Percentiles rank a stretch among this genome's conserved stretches.
phyloP scores from a whole-genome alignment of 1,140 invertebrate species.

The Drosophila insularis region DNA sequence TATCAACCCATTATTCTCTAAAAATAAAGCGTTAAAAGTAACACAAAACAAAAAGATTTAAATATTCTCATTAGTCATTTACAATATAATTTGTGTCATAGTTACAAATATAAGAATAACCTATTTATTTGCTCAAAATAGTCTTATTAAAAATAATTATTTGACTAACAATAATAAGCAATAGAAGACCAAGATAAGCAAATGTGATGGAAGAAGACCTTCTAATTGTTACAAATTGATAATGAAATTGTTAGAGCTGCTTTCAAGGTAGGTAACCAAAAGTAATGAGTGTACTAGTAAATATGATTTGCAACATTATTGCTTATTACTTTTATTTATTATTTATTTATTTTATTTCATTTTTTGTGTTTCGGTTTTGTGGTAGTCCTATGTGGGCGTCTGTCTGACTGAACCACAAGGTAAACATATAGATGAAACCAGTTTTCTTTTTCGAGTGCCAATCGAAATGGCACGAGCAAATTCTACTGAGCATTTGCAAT shows the following conservation, averaged over 20 bases:
- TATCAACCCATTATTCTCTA: not conserved
- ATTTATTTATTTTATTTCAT: conserved; percentile 5
- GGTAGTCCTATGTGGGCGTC: conserved; percentile 52
- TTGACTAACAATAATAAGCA: not conserved
- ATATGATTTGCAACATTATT: conserved; percentile 47
- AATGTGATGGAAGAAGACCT: not conserved
- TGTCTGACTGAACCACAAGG: conserved; percentile 34
- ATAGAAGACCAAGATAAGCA: not conserved
- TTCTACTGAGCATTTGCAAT: conserved; percentile 60
- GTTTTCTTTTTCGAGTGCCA: conserved; percentile 45
- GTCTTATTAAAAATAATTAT: not conserved
- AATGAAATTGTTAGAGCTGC: conserved; percentile 41
- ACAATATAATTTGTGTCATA: not conserved
- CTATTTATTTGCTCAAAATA: too few relatives aligned
- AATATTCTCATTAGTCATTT: conserved; percentile 6
- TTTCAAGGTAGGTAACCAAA: conserved; percentile 36
- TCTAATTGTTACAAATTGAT: conserved; percentile 18
- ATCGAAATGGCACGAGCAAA: conserved; percentile 57
- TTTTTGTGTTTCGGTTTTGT: conserved; percentile 28
- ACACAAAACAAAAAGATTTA: conserved; percentile 2
- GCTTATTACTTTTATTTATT: conserved; percentile 29
- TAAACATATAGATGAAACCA: conserved; percentile 48
- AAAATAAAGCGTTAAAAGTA: not conserved
- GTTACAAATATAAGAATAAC: not conserved
- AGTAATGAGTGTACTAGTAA: conserved; percentile 31